These are phyloP conservation scores for Lepidocyrtinus sp. DNA, from an alignment of 2,888 invertebrate species.

Conservation along the genomic window DNA sequence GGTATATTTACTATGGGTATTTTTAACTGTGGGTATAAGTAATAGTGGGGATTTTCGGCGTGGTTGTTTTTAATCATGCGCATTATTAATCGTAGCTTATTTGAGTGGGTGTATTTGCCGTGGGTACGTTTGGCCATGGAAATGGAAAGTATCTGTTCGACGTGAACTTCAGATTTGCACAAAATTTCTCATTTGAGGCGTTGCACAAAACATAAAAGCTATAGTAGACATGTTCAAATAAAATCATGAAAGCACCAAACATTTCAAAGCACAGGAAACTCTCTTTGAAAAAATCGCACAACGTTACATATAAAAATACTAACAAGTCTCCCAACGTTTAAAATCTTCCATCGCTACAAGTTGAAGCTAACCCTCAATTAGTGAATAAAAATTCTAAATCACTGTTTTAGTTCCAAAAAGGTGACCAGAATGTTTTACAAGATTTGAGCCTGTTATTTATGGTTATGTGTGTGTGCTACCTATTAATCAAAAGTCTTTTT, in stretches of 20 bases:
- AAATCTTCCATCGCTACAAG: background rate
- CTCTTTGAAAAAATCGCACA: background rate
- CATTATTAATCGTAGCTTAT: background rate
- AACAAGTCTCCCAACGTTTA: background rate
- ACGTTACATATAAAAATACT: background rate
- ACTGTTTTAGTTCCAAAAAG: background rate
- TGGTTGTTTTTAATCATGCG: background rate
- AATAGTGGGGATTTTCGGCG: no score
- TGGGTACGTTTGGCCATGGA: no score
- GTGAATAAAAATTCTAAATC: background rate
- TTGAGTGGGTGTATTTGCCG: no score
- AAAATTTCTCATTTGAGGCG: no score
- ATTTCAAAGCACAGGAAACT: background rate
- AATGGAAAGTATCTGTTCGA: no score
- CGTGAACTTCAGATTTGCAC: no score
- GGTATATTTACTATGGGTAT: no score
- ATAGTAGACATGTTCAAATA: background rate
- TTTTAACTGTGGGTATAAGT: no score
- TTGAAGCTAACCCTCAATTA: background rate
- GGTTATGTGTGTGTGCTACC: background rate
- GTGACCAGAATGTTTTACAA: background rate
- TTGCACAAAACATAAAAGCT: background rate
- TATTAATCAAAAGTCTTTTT: background rate
- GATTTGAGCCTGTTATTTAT: background rate
- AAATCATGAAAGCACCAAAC: background rate